Base-by-base conservation (phyloP, 2,113 vertebrate species). In the Oxyruncus cristatus region DNA sequence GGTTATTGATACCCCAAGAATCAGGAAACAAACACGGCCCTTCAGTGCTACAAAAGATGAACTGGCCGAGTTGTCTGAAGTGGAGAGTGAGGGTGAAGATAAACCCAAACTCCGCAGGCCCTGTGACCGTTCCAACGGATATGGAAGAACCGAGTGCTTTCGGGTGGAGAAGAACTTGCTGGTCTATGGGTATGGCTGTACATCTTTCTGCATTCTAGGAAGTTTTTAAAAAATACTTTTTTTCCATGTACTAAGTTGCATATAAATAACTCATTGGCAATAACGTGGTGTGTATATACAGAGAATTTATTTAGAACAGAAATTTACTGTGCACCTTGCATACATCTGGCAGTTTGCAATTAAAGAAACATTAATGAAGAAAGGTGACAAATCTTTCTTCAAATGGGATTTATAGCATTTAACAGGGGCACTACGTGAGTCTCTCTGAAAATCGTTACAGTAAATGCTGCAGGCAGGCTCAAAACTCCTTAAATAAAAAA, bases 41-140 rank as follows among this genome's bases (percentile, higher is more conserved):
- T 99, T 99, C 77, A 99, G 99, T 55, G 98, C 99, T 62, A 99
- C 99, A 3, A 99, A 99, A 94, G 99, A 99, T 67, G 99, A 99
- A 95, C 94, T 99, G 87, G 99, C 99, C 0, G 99, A 99, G 89
- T 95, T 99, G 84, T 99, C 99, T 5, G 99, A 99, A 89, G 98
- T 98, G 4, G 99, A 99, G 67, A 99, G 99, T 7, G 99, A 99
- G 70, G 98, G 98, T 2, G 99, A 99, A 2, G 99, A 99, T 6
- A 99, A 99, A 65, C 99, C 99, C 3, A 99, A 99, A 89, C 98
- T 99, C 26, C 98, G 99, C 49, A 97, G 99, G 87, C 99, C 99
- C 4, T 98, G 98, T 47, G 99, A 99, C 92, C 99, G 99, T 7
- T 98, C 98, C 82, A 99, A 92, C 83, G 99, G 98, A 93, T 99